A percentile compares a stretch with the other conserved stretches of the same genome.
Conservation (phyloP, 2,888 invertebrate genomes). For the Parnassius smintheus region DNA sequence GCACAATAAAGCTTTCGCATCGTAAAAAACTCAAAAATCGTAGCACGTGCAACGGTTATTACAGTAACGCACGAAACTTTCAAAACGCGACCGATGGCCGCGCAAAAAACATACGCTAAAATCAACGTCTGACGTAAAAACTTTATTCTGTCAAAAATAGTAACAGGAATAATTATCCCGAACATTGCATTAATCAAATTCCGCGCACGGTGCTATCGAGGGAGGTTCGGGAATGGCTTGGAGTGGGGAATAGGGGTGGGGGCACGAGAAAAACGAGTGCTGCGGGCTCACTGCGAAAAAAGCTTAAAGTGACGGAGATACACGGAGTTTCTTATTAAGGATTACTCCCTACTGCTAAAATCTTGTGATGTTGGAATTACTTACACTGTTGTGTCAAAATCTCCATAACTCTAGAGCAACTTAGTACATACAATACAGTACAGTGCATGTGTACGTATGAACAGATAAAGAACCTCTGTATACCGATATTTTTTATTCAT, state of each 20-base stretch:
- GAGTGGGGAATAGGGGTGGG: constrained; percentile 36
- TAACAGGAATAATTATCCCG: constrained; percentile 80
- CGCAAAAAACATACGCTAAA: constrained; percentile 38
- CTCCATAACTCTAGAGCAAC: too few relatives aligned
- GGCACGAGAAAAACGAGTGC: constrained; percentile 67
- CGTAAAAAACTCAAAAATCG: constrained; percentile 13
- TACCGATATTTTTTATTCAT: too few relatives aligned
- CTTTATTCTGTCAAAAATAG: constrained; percentile 76
- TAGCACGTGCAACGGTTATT: constrained; percentile 24
- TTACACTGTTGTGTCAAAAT: not conserved
- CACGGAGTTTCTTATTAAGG: constrained; percentile 32
- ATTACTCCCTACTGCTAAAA: not conserved
- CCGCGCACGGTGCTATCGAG: constrained; percentile 75
- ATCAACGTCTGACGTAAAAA: constrained; percentile 60
- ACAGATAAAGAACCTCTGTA: too few relatives aligned
- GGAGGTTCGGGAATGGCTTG: constrained; percentile 33
- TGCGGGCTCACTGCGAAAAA: constrained; percentile 76
- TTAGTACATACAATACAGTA: too few relatives aligned
- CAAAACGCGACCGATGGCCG: constrained; percentile 21
- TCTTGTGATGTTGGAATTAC: not conserved
- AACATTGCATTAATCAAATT: constrained; percentile 82
- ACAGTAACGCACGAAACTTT: constrained; percentile 26
- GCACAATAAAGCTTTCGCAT: not conserved
- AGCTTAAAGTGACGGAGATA: constrained; percentile 60
- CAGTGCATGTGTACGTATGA: too few relatives aligned